These are phyloP conservation scores for Murina feae DNA, from an alignment of 2,113 vertebrate genomes.

Conservation along the genomic window DNA sequence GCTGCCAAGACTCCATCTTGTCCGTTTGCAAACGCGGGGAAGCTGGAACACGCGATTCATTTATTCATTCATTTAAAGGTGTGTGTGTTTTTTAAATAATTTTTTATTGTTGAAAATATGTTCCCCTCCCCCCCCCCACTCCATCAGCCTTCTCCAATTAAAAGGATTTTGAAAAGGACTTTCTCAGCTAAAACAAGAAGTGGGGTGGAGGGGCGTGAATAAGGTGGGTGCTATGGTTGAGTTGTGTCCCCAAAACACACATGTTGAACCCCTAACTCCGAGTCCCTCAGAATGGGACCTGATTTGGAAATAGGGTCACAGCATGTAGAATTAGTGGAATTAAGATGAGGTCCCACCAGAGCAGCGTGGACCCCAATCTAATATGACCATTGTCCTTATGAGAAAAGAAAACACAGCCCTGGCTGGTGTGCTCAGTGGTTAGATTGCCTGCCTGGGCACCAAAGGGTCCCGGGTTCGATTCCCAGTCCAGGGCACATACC, in stretches of 20 bases:
- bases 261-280: neutral
- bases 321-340: neutral
- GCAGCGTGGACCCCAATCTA: neutral
- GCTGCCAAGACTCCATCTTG: fast-evolving
- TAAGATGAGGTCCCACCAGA: neutral
- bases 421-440: too few species aligned
- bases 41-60: neutral
- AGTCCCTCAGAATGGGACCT: neutral
- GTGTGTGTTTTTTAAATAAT: too few species aligned
- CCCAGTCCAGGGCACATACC: too few species aligned
- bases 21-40: neutral
- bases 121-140: too few species aligned
- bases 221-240: neutral
- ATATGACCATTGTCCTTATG: neutral
- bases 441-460: too few species aligned
- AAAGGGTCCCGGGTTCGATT: too few species aligned
- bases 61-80: neutral
- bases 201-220: neutral
- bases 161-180: neutral
- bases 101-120: too few species aligned
- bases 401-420: neutral
- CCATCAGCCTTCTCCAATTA: too few species aligned
- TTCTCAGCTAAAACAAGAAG: neutral
- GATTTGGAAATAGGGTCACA: neutral
- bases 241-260: neutral